A percentile compares a stretch with the other conserved stretches of the same genome.
phyloP scores from a whole-genome alignment of 1,140 invertebrate species.

The Camponotus vicinus region DNA sequence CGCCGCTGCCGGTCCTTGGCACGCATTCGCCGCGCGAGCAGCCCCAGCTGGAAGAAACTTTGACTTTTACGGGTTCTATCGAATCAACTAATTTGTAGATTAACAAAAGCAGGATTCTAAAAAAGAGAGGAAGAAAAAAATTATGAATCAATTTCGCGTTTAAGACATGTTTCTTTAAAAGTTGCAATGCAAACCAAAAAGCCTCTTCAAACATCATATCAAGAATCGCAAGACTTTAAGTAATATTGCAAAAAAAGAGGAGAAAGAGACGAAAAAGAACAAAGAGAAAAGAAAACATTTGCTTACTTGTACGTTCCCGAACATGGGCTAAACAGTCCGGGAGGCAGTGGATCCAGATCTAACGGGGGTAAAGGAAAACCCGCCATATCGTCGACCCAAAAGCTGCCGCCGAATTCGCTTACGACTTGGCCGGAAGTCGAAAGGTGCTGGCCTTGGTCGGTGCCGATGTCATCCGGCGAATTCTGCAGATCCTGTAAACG shows the following conservation, averaged over 20 bases:
- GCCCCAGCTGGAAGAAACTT: conserved; percentile 80
- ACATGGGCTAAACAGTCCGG: conserved; percentile 88
- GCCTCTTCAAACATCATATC: neutral
- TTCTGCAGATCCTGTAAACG: conserved; percentile 83
- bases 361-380: conserved; percentile 92
- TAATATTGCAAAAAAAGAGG: too few relatives aligned
- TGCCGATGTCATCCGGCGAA: conserved; percentile 79
- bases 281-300: neutral
- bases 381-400: conserved; percentile 93
- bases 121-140: neutral
- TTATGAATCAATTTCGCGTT: too few relatives aligned
- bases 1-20: conserved; percentile 78
- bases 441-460: conserved; percentile 80
- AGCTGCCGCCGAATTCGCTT: conserved; percentile 84
- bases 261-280: neutral
- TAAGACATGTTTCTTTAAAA: too few relatives aligned
- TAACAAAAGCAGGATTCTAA: neutral
- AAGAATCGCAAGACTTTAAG: neutral
- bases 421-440: conserved; percentile 79
- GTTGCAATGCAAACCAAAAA: too few relatives aligned
- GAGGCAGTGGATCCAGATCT: conserved; percentile 90
- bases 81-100: neutral
- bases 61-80: conserved; percentile 60
- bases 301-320: conserved; percentile 91
- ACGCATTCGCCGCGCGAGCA: conserved; percentile 83